phyloP scores from a whole-genome alignment of 2,797 vertebrate species.

The Eulemur rubriventer region DNA sequence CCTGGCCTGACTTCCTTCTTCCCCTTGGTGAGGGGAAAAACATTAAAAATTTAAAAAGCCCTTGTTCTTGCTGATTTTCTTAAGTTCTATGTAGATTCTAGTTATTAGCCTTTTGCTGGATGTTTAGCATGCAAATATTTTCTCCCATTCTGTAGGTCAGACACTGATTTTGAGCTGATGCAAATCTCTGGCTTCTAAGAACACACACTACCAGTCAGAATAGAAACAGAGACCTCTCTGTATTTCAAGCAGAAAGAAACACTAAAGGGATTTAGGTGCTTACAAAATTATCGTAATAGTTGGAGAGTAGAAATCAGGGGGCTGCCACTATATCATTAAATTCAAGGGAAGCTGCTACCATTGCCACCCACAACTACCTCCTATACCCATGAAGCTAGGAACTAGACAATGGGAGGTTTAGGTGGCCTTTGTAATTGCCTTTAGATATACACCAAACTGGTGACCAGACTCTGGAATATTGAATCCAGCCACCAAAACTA shows the following conservation, averaged over 20 bases:
- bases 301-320: neutral
- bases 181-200: neutral
- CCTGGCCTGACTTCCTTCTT: neutral
- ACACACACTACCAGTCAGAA: neutral
- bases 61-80: neutral
- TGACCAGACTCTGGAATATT: neutral
- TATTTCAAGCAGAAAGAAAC: neutral
- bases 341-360: neutral
- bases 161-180: neutral
- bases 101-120: no score
- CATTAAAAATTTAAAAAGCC: neutral
- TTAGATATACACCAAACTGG: neutral
- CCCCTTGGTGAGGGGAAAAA: neutral
- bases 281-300: neutral
- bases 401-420: neutral
- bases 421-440: neutral
- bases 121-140: no score
- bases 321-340: neutral
- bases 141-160: no score
- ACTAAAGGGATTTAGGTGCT: neutral
- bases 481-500: neutral
- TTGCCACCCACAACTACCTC: neutral
- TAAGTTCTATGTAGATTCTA: no score
- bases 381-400: neutral
- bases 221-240: neutral